Evolutionary conservation across 2,113 vertebrate species (phyloP).

Genomic region (Urocitellus parryii): DNA sequence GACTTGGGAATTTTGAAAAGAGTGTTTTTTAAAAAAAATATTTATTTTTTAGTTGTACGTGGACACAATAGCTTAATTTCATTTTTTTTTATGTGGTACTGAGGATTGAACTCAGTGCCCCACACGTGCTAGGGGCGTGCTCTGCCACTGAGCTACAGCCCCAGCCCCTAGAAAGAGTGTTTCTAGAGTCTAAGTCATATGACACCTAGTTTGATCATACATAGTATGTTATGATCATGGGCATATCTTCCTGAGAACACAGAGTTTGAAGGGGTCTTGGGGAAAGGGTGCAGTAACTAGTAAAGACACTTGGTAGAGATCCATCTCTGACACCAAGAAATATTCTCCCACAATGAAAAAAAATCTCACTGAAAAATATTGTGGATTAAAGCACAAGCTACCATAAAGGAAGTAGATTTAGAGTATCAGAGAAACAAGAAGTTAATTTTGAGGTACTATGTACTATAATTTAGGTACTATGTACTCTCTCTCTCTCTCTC

Average conservation of each 20-base stretch:
- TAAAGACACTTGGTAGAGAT: background rate
- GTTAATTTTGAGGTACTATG: constrained; percentile 1
- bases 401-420: background rate
- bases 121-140: too few relatives aligned
- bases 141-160: too few relatives aligned
- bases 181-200: background rate
- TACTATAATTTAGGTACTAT: background rate
- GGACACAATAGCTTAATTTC: too few relatives aligned
- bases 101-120: too few relatives aligned
- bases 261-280: background rate
- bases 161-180: background rate
- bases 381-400: background rate
- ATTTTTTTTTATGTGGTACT: too few relatives aligned
- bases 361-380: background rate
- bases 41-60: too few relatives aligned
- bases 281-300: background rate
- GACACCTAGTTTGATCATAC: background rate
- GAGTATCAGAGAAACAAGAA: background rate
- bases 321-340: background rate
- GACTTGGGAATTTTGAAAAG: background rate
- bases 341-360: background rate
- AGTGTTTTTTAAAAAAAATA: background rate
- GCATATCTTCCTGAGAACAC: background rate
- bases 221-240: background rate
- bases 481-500: too few relatives aligned